Evolutionary conservation across 1,140 invertebrate species (phyloP).

Genomic region (Drosophila willistoni): DNA sequence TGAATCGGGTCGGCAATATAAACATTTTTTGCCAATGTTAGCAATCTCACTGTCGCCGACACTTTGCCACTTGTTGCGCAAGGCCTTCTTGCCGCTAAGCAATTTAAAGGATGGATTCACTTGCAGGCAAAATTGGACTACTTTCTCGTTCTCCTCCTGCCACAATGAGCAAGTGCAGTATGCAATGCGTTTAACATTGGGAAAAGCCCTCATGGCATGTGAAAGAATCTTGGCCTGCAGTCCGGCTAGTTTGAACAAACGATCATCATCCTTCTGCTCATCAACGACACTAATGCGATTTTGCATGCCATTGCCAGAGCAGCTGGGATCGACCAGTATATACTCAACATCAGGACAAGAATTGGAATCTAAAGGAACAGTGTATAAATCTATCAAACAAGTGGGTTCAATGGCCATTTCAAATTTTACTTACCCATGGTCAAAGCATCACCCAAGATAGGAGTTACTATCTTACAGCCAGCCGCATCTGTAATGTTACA

Average conservation of each 20-base stretch:
- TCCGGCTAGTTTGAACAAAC: slow-evolving; percentile 89
- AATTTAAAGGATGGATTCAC: slow-evolving; percentile 86
- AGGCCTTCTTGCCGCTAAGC: slow-evolving; percentile 85
- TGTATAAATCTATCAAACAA: background rate
- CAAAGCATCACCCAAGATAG: slow-evolving; percentile 89
- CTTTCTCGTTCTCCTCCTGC: slow-evolving; percentile 95
- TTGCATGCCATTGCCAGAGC: slow-evolving; percentile 94
- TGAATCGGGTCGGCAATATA: slow-evolving; percentile 89
- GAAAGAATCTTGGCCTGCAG: slow-evolving; percentile 94
- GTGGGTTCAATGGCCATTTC: no score
- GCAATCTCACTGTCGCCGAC: slow-evolving; percentile 86
- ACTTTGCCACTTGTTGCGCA: slow-evolving; percentile 88
- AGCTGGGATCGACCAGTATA: slow-evolving; percentile 97
- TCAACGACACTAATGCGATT: slow-evolving; percentile 84
- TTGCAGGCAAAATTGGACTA: slow-evolving; percentile 84
- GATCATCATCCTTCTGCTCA: slow-evolving; percentile 78
- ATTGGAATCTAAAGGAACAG: slow-evolving; percentile 30
- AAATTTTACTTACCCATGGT: slow-evolving; percentile 84
- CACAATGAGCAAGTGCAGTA: slow-evolving; percentile 98
- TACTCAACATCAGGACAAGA: slow-evolving; percentile 91
- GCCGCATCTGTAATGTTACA: slow-evolving; percentile 86
- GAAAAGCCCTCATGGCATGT: slow-evolving; percentile 93
- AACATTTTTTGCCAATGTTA: slow-evolving; percentile 88
- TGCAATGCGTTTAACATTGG: slow-evolving; percentile 92
- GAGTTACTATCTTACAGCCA: slow-evolving; percentile 87